phyloP scores from a whole-genome alignment of 1,140 invertebrate genomes.

The Harlomillsia oculata region DNA sequence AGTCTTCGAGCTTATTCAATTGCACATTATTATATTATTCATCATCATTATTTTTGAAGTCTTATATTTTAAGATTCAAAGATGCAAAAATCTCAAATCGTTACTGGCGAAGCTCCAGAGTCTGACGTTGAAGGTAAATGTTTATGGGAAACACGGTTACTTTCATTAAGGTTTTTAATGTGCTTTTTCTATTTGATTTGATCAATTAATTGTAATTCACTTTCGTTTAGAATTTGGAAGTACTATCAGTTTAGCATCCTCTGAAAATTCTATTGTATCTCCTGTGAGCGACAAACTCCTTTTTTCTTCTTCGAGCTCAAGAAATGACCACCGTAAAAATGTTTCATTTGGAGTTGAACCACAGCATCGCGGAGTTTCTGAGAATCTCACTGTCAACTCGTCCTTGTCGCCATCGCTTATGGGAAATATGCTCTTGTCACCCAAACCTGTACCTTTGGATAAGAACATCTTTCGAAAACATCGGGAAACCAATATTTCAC shows the following conservation, averaged over 20 bases:
- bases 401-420: background rate
- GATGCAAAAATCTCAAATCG: constrained; percentile 5
- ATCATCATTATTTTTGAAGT: no score
- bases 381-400: background rate
- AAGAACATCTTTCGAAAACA: constrained; percentile 21
- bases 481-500: constrained; percentile 23
- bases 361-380: background rate
- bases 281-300: background rate
- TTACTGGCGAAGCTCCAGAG: constrained; percentile 26
- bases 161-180: background rate
- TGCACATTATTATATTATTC: background rate
- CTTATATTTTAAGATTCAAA: no score
- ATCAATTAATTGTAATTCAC: background rate
- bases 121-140: constrained; percentile 21
- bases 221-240: constrained; percentile 18
- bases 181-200: background rate
- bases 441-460: constrained; percentile 9
- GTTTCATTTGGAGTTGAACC: background rate
- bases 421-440: background rate
- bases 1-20: no score
- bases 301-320: background rate
- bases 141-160: background rate
- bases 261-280: constrained; percentile 1
- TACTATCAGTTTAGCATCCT: constrained; percentile 13
- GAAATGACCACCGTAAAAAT: no score